These are phyloP conservation scores for Plectrocnemia conspersa DNA, from an alignment of 1,140 invertebrate species.

Conservation along the genomic window DNA sequence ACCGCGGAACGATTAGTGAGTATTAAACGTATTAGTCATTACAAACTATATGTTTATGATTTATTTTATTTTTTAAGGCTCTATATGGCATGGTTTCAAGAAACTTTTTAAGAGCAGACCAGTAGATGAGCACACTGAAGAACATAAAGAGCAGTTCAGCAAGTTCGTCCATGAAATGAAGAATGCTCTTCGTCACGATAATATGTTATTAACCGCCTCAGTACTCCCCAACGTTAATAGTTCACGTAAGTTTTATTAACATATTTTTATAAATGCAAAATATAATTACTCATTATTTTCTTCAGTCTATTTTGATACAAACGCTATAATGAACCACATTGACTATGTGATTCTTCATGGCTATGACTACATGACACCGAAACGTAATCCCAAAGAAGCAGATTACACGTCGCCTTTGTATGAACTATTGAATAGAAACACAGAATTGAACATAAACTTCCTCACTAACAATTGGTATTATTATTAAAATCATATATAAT, in stretches of 20 bases:
- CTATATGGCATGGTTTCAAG: constrained; percentile 68
- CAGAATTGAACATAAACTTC: constrained; percentile 61
- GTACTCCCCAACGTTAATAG: constrained; percentile 74
- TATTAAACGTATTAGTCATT: constrained; percentile 9
- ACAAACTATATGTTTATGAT: no score
- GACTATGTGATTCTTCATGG: constrained; percentile 76
- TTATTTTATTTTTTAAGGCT: no score
- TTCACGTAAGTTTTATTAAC: constrained; percentile 58
- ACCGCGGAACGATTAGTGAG: constrained; percentile 60
- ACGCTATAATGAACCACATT: constrained; percentile 63
- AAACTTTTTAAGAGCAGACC: constrained; percentile 68
- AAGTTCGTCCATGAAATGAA: constrained; percentile 69
- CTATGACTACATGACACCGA: constrained; percentile 74
- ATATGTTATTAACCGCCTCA: constrained; percentile 61
- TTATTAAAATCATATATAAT: no score
- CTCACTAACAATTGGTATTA: constrained; percentile 59
- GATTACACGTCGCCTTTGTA: constrained; percentile 70
- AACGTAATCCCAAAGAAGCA: constrained; percentile 67
- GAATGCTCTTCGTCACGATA: constrained; percentile 60
- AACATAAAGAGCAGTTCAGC: constrained; percentile 73
- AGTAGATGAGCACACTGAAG: constrained; percentile 68
- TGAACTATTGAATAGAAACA: constrained; percentile 62
- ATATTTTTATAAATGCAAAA: no score
- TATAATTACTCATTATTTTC: constrained; percentile 9
- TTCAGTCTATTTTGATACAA: constrained; percentile 73